These are phyloP conservation scores for Eupelmus urozonus DNA, from an alignment of 2,888 invertebrate species.

Conservation along the genomic window DNA sequence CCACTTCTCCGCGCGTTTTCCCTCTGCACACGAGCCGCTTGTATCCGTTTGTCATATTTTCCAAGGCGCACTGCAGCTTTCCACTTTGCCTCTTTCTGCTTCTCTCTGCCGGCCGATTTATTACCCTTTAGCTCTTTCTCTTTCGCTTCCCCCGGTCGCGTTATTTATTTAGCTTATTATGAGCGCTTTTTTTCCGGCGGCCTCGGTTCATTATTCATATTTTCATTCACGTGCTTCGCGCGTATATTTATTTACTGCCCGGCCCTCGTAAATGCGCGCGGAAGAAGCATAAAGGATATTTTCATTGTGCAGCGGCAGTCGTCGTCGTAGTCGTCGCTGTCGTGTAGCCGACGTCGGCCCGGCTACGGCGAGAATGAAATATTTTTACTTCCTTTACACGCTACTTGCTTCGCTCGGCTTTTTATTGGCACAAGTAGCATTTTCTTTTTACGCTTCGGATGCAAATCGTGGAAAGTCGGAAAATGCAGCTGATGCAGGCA, in stretches of 20 bases:
- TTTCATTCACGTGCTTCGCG: conserved; percentile 14
- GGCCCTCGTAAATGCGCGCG: conserved; percentile 58
- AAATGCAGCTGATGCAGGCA: too few species aligned
- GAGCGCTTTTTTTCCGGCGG: background rate
- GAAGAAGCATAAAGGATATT: conserved; percentile 24
- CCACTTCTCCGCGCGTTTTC: background rate
- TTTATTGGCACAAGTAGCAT: too few species aligned
- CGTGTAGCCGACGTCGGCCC: background rate
- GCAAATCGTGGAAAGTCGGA: too few species aligned
- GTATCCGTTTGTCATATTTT: conserved; percentile 46
- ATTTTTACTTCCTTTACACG: background rate
- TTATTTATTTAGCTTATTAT: conserved; percentile 42
- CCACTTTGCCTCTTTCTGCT: conserved; percentile 6
- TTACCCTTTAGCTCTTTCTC: conserved; percentile 27
- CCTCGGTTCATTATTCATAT: conserved; percentile 38
- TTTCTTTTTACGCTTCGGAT: too few species aligned
- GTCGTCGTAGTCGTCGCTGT: too few species aligned
- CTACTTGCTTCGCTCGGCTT: background rate
- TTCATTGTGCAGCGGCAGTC: background rate
- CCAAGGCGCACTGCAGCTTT: conserved; percentile 35
- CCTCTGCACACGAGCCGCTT: background rate
- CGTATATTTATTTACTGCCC: conserved; percentile 36
- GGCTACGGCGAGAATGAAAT: background rate
- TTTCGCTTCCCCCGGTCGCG: conserved; percentile 45
- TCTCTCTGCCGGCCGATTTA: background rate